Base-by-base conservation (phyloP, 2,888 invertebrate genomes). In the Trachelus tabidus region DNA sequence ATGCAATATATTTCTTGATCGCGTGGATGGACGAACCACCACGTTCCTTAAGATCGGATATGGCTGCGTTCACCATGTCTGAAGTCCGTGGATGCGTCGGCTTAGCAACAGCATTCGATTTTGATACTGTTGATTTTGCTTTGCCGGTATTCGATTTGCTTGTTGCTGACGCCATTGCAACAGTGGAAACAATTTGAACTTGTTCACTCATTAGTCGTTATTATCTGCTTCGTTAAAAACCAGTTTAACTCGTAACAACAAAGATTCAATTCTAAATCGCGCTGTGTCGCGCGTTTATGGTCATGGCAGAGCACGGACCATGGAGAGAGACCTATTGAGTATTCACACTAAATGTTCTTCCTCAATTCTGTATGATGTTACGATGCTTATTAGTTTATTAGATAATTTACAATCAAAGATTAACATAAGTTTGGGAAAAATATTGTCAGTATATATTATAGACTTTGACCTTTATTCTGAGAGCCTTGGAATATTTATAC, bases 1-100 rank as follows among this genome's bases (percentile, higher is more conserved):
- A 92, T 23, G 92, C 88, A 77, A 95, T 92, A 87, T 93, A 94
- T 87, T 94, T 94, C 89, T 94, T 94, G 88, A 94, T 94, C 15
- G 93, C 93, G 87, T 85, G 91, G 85, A 88, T 84, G 4, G 94
- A 94, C 1, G 93, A 94, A 40, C 94, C 94, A 81, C 92, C 92
- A 56, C 93, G 92, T 84, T 93, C 93, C 84, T 93, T 92, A 75
- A 93, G 87, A 80, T 90, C 89, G 81, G 90, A 90, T 75, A 93
- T 92, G 12, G 94, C 94, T 78, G 88, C 91, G 83, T 92, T 92
- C 3, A 94, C 94, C 94, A 94, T 94, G 31, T 90, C 90, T 11
- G 92, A 86, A 3, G 92, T 92, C 73, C 90, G 91, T 3, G 93
- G 93, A 87, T 93, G 93, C 69, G 86, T 81, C 4, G 92, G 89